Evolutionary conservation across 2,888 invertebrate genomes (phyloP).

Genomic region (Apotomis betuletana): DNA sequence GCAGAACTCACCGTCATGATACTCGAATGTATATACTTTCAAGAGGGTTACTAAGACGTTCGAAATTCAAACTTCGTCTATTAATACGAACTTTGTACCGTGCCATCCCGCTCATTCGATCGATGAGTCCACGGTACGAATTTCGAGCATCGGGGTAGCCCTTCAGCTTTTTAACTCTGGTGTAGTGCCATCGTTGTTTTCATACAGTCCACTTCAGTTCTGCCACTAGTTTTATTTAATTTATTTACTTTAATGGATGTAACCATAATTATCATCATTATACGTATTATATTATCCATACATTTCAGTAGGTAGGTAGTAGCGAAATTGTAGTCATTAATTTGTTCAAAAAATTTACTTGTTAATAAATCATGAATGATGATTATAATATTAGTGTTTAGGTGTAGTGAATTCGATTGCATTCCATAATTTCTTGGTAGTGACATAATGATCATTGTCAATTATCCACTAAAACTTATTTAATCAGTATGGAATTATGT

Average conservation of each 20-base stretch:
- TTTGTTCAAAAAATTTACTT: constrained; percentile 33
- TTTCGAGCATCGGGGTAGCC: too few species aligned
- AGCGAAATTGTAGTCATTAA: constrained; percentile 27
- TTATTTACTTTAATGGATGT: background rate
- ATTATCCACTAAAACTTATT: constrained; percentile 12
- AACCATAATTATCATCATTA: constrained; percentile 37
- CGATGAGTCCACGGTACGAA: too few species aligned
- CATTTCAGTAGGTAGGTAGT: constrained; percentile 6
- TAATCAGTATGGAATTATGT: constrained; percentile 14
- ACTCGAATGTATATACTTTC: too few species aligned
- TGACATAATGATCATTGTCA: constrained; percentile 17
- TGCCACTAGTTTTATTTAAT: background rate
- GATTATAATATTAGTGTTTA: constrained; percentile 4
- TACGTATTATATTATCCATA: constrained; percentile 13
- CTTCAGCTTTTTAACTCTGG: too few species aligned
- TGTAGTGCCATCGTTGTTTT: background rate
- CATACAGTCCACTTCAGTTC: background rate
- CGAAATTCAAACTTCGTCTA: too few species aligned
- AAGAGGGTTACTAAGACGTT: too few species aligned
- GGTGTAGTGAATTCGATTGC: constrained; percentile 23
- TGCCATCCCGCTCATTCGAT: too few species aligned
- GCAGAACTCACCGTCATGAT: too few species aligned
- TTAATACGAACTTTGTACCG: too few species aligned
- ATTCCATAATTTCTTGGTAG: constrained; percentile 29
- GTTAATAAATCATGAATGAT: constrained; percentile 20